These are phyloP conservation scores for Bombus turneri DNA, from an alignment of 1,140 invertebrate species.

Conservation along the genomic window DNA sequence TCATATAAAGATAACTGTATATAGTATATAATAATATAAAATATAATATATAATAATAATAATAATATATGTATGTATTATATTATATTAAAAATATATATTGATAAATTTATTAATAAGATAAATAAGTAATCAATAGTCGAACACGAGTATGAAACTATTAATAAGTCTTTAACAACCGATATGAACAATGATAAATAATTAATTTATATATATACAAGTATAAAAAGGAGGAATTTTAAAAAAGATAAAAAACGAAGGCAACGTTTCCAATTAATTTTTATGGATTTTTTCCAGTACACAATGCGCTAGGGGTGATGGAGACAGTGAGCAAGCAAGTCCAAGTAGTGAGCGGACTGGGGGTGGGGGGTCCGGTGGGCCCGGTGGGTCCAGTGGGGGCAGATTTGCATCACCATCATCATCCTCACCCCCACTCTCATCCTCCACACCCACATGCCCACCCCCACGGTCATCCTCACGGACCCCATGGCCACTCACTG, in stretches of 20 bases:
- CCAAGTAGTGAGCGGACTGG: slow-evolving; percentile 81
- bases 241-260: not conserved
- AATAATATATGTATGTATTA: too few relatives aligned
- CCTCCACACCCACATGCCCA: slow-evolving; percentile 79
- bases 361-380: slow-evolving; percentile 80
- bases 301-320: slow-evolving; percentile 81
- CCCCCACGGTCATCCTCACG: slow-evolving; percentile 76
- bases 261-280: slow-evolving; percentile 24
- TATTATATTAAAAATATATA: too few relatives aligned
- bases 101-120: too few relatives aligned
- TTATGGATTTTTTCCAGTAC: slow-evolving; percentile 73
- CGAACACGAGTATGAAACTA: not conserved
- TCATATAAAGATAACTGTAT: too few relatives aligned
- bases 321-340: slow-evolving; percentile 82
- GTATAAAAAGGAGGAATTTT: not conserved
- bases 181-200: not conserved
- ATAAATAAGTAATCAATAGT: not conserved
- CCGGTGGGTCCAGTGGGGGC: slow-evolving; percentile 74
- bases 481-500: slow-evolving; percentile 77
- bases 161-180: not conserved
- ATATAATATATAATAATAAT: too few relatives aligned
- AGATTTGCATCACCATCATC: slow-evolving; percentile 81
- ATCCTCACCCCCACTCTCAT: slow-evolving; percentile 77
- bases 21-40: too few relatives aligned
- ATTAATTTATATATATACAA: not conserved